Evolutionary conservation across 2,113 vertebrate genomes (phyloP).

Genomic region (Cyprinodon tularosa): DNA sequence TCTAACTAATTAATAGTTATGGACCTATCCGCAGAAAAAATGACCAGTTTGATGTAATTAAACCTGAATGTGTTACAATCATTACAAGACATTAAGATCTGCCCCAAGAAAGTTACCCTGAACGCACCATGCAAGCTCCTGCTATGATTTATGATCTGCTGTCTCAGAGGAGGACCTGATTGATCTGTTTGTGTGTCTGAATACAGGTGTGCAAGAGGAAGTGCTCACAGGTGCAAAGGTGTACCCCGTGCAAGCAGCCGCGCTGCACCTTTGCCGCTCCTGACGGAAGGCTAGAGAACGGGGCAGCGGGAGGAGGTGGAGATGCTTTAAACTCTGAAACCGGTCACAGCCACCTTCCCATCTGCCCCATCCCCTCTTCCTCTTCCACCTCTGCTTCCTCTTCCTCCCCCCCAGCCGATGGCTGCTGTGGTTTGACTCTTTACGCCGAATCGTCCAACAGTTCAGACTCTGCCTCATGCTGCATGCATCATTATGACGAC

Average conservation of each 20-base stretch:
- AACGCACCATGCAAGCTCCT: background rate
- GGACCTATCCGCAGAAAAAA: background rate
- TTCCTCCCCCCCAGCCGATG: conserved; percentile 74
- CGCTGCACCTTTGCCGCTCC: conserved; percentile 84
- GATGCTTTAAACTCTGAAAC: conserved; percentile 69
- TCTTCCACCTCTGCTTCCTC: conserved; percentile 69
- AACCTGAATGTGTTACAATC: no score
- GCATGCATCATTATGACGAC: conserved; percentile 77
- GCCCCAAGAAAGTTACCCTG: background rate
- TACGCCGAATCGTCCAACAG: conserved; percentile 68
- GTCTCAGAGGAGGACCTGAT: background rate
- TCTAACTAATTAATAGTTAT: no score
- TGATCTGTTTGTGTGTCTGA: conserved; percentile 26
- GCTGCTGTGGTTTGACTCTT: conserved; percentile 69
- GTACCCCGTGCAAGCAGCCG: conserved; percentile 89
- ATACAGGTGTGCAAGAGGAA: conserved; percentile 90
- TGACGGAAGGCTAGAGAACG: conserved; percentile 71
- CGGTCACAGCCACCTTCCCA: conserved; percentile 76
- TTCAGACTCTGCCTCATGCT: conserved; percentile 69
- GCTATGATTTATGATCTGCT: background rate
- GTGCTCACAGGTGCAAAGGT: conserved; percentile 85
- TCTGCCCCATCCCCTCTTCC: conserved; percentile 79
- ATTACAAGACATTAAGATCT: background rate
- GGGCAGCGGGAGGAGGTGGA: conserved; percentile 60
- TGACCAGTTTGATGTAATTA: background rate